Evolutionary conservation across 2,797 vertebrate genomes (phyloP).

Genomic region (Nyctalus aviator): DNA sequence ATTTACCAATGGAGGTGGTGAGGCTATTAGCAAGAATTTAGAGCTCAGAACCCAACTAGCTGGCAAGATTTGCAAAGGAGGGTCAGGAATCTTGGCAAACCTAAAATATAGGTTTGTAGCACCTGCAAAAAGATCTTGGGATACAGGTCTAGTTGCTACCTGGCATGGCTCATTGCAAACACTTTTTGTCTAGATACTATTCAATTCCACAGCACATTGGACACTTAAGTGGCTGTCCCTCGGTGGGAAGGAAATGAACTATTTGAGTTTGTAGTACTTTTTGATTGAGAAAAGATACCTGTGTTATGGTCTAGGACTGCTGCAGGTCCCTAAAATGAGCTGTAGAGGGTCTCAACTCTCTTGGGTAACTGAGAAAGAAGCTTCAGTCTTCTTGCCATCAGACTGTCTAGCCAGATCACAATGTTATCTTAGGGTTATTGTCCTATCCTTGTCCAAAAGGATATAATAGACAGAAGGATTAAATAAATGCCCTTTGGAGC

Average conservation of each 20-base stretch:
- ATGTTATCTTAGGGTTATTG: neutral
- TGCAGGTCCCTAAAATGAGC: neutral
- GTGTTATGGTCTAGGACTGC: neutral
- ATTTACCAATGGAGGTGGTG: neutral
- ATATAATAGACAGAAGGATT: neutral
- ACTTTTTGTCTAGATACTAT: neutral
- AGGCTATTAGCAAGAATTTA: neutral
- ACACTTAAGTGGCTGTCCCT: neutral
- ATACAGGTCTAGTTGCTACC: neutral
- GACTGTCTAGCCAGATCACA: neutral
- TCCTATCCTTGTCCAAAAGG: neutral
- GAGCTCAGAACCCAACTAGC: neutral
- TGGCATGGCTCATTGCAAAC: neutral
- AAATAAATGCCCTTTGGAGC: neutral
- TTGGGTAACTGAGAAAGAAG: neutral
- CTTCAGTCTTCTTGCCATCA: neutral
- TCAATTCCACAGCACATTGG: neutral
- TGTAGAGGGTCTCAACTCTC: neutral
- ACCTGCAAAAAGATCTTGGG: neutral
- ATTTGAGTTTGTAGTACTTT: conserved; percentile 13
- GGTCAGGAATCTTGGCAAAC: neutral
- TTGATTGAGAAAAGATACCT: neutral
- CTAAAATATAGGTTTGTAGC: neutral
- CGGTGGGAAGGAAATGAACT: neutral
- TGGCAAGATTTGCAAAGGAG: neutral